phyloP scores from a whole-genome alignment of 2,888 invertebrate genomes.

The Loripinus fragilis region DNA sequence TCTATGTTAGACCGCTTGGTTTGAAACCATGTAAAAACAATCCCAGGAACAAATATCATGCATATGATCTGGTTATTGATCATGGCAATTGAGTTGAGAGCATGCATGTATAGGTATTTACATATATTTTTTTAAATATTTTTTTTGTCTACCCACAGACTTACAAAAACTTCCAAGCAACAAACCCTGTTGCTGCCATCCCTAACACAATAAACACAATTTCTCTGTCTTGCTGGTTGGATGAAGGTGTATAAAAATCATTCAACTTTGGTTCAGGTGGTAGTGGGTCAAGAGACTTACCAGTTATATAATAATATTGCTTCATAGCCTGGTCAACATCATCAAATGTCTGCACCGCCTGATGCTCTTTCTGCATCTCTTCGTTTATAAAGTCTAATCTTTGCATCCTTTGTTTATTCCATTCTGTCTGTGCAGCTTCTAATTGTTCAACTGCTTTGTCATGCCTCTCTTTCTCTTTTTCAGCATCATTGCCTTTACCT shows the following conservation, averaged over 20 bases:
- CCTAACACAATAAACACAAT: constrained; percentile 6
- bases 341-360: constrained; percentile 40
- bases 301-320: constrained; percentile 39
- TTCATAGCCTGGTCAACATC: constrained; percentile 47
- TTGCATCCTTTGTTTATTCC: constrained; percentile 26
- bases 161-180: no score
- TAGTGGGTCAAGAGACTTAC: constrained; percentile 22
- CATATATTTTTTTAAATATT: no score
- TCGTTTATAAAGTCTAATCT: neutral
- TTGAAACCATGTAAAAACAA: no score
- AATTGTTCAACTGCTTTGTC: constrained; percentile 51
- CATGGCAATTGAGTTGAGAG: no score
- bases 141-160: no score
- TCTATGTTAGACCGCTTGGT: no score
- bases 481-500: constrained; percentile 15
- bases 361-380: constrained; percentile 17
- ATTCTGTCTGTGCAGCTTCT: constrained; percentile 36
- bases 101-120: no score
- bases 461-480: constrained; percentile 41
- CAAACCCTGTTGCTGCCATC: neutral
- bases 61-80: neutral
- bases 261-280: constrained; percentile 11
- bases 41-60: no score
- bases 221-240: constrained; percentile 34
- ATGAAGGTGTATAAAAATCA: constrained; percentile 27